Evolutionary conservation across 2,888 invertebrate species (phyloP), one percentile per base, ranked within the genome.

Genomic region (Unio pictorum): DNA sequence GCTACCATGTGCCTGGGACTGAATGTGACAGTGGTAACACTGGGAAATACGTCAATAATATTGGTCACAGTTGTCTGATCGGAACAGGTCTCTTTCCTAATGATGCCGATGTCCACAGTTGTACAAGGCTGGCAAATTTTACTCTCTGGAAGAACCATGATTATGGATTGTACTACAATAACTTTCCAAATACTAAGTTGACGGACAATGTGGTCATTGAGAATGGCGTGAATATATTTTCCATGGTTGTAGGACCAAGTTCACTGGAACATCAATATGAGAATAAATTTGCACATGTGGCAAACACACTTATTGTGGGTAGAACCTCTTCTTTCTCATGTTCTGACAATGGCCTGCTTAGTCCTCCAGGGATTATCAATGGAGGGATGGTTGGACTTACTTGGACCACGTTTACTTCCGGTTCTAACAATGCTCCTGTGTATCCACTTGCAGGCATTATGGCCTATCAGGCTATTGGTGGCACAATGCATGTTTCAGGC

Each of bases 121-220:
- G 88, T 71, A 69, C 76, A 2, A 72, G 74, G 60, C 73, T 81
- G 20, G 66, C 80, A 20, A 81, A 81, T 26, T 86, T 88, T 63
- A 76, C 75, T 1, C 57, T 81, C 4, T 86, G 81, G 80, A 86
- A 84, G 68, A 79, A 71, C 64, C 75, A 69, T 23, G 85, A 88
- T 64, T 85, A 71, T 73, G 89, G 88, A 1, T 62, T 89, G 6
- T 89, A 87, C 64, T 76, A 80, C 55, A 73, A 81, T n/a, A 69
- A 72, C 55, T 17, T 6, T 0, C 30, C 56, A 4, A 69, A 30
- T 7, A 30, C 30, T 30, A 30, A 30, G 30, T 30, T 30, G 30
- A 30, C 30, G 0, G 30, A 30, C 7, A 23, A 23, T 23, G 23
- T 23, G 23, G 23, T 23, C 23, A 30, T 30, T 5, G 87, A 88